phyloP scores from a whole-genome alignment of 2,888 invertebrate species.

The Plusia festucae region DNA sequence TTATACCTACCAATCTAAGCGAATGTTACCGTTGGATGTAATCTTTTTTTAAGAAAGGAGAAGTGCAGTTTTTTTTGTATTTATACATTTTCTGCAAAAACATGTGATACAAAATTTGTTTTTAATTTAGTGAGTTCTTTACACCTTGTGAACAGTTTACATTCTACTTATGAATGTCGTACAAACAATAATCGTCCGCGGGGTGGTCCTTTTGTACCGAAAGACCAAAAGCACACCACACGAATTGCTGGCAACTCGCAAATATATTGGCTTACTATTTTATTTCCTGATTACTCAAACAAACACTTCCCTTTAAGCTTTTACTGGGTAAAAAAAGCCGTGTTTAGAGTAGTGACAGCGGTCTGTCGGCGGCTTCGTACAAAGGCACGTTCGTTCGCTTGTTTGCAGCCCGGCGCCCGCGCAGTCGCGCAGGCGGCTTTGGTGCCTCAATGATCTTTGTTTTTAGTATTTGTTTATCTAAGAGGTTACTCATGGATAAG shows the following conservation, averaged over 20 bases:
- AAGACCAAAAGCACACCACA: neutral
- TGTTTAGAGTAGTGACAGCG: conserved; percentile 44
- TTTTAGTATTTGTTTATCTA: conserved; percentile 52
- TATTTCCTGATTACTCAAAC: conserved; percentile 28
- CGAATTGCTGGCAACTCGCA: conserved; percentile 13
- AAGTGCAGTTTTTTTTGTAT: no score
- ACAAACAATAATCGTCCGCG: neutral
- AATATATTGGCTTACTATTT: conserved; percentile 12
- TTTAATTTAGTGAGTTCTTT: no score
- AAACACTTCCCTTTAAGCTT: conserved; percentile 31
- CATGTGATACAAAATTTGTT: no score
- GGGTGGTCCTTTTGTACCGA: neutral
- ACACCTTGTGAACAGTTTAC: no score
- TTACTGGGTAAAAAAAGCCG: conserved; percentile 41
- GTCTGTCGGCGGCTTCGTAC: conserved; percentile 45
- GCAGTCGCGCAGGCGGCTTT: conserved; percentile 30
- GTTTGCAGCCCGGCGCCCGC: conserved; percentile 58
- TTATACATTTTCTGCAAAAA: no score
- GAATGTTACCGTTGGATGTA: no score
- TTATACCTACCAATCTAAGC: no score
- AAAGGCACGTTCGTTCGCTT: conserved; percentile 49
- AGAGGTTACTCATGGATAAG: conserved; percentile 47
- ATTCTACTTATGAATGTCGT: no score
- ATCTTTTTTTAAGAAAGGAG: no score
- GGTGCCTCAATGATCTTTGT: conserved; percentile 52